Percentiles rank a stretch among this genome's conserved stretches.
Evolutionary conservation across 2,888 invertebrate species (phyloP).

Genomic region (Griposia aprilina): DNA sequence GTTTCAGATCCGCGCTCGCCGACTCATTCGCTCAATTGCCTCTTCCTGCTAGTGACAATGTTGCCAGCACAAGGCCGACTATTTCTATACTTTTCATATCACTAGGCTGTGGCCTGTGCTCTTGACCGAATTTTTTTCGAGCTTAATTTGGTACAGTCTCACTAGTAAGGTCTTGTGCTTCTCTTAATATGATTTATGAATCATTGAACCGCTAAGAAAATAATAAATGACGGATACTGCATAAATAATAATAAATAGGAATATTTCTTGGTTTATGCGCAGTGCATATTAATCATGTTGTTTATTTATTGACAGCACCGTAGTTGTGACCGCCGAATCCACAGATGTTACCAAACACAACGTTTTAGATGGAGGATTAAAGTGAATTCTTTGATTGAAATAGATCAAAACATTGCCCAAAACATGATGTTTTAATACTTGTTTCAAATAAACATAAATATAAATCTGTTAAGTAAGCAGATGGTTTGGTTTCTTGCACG

Average conservation of each 20-base stretch:
- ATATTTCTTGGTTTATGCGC: slow-evolving; percentile 5
- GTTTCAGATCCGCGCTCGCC: slow-evolving; percentile 79
- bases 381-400: slow-evolving; percentile 47
- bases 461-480: slow-evolving; percentile 64
- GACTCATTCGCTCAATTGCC: slow-evolving; percentile 84
- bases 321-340: slow-evolving; percentile 32
- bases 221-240: slow-evolving; percentile 6
- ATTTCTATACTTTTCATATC: slow-evolving; percentile 63
- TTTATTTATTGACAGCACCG: slow-evolving; percentile 37
- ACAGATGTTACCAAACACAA: slow-evolving; percentile 24
- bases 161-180: background rate
- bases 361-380: slow-evolving; percentile 14
- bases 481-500: slow-evolving; percentile 61
- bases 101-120: slow-evolving; percentile 36
- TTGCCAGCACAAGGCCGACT: slow-evolving; percentile 80
- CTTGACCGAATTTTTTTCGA: slow-evolving; percentile 65
- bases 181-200: slow-evolving; percentile 20
- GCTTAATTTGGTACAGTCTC: background rate
- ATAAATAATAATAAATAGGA: slow-evolving; percentile 8
- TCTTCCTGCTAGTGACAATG: slow-evolving; percentile 84
- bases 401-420: slow-evolving; percentile 49
- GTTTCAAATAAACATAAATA: slow-evolving; percentile 55
- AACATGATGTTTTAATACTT: slow-evolving; percentile 57
- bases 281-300: slow-evolving; percentile 21
- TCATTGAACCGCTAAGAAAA: slow-evolving; percentile 13